Evolutionary conservation across 2,888 invertebrate species (phyloP).

Genomic region (Anagyrus pseudococci): DNA sequence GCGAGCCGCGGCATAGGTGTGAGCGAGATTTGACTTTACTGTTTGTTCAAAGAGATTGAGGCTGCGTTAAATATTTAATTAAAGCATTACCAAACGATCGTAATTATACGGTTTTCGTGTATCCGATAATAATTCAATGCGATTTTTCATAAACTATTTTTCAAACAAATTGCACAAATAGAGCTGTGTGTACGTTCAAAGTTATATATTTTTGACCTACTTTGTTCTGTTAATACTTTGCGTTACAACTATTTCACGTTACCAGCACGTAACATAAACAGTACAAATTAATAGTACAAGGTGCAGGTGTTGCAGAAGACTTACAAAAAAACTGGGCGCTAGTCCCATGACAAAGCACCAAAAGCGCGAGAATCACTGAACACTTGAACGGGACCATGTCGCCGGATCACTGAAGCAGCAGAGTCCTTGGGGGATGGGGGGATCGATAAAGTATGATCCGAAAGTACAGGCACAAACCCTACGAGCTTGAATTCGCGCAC

Average conservation of each 20-base stretch:
- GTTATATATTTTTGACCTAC: background rate
- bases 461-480: background rate
- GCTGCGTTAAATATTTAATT: too few species aligned
- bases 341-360: background rate
- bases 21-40: too few species aligned
- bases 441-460: background rate
- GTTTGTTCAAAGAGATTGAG: too few species aligned
- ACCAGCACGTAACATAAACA: background rate
- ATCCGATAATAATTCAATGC: too few species aligned
- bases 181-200: background rate
- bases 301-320: background rate
- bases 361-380: slow-evolving; percentile 24
- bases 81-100: too few species aligned
- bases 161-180: background rate
- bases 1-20: too few species aligned
- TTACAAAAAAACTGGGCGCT: slow-evolving; percentile 13
- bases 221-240: background rate
- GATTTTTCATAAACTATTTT: background rate
- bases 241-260: background rate
- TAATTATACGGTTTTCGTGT: too few species aligned
- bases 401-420: background rate
- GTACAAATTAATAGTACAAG: background rate
- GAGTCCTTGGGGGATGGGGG: background rate
- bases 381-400: slow-evolving; percentile 17
- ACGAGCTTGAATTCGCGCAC: background rate